These are phyloP conservation scores for Sebastes jordani DNA, from an alignment of 2,797 vertebrate genomes.

Conservation along the genomic window DNA sequence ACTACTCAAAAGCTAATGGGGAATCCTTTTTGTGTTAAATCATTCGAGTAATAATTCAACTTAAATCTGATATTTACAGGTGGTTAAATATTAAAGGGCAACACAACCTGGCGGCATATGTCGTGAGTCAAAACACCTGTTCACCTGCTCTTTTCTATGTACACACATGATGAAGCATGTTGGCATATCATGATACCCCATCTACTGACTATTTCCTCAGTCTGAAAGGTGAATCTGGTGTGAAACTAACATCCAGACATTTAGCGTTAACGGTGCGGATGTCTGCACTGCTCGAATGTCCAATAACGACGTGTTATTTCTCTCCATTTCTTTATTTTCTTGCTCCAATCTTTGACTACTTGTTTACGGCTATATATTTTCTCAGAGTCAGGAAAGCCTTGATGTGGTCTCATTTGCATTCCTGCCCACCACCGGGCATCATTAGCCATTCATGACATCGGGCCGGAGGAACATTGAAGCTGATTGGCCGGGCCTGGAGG, in stretches of 20 bases:
- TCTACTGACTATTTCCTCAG: neutral
- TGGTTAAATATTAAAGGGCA: neutral
- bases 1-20: no score
- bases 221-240: neutral
- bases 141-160: neutral
- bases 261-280: neutral
- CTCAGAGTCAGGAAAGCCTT: neutral
- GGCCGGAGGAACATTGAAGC: conserved; percentile 45
- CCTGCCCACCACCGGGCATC: conserved; percentile 27
- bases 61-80: neutral
- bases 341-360: neutral
- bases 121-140: neutral
- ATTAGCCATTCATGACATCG: conserved; percentile 73
- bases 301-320: no score
- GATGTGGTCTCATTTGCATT: conserved; percentile 57
- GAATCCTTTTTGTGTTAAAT: no score
- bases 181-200: neutral
- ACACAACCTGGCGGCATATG: neutral
- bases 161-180: neutral
- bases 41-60: no score
- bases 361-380: neutral
- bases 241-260: neutral
- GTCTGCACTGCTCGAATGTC: neutral
- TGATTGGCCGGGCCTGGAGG: conserved; percentile 65
- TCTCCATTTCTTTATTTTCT: neutral